phyloP scores from a whole-genome alignment of 2,797 vertebrate genomes.

The Microctenopoma stevenorrisi region DNA sequence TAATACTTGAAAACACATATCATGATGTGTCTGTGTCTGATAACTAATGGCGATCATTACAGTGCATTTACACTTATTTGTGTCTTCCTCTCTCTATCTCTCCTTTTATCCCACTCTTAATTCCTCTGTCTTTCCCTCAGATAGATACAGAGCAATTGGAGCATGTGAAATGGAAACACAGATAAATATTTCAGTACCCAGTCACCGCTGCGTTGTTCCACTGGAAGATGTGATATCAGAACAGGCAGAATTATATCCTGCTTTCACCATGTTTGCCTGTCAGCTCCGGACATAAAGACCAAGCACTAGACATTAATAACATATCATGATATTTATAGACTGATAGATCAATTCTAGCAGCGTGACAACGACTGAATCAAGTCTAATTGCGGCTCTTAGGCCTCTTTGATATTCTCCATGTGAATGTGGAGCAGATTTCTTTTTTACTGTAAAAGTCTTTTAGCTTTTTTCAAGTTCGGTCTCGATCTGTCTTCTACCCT shows the following conservation, averaged over 20 bases:
- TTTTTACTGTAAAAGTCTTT: neutral
- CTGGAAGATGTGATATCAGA: slow-evolving; percentile 9
- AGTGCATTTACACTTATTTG: neutral
- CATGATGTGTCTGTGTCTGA: too few species aligned
- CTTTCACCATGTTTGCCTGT: slow-evolving; percentile 19
- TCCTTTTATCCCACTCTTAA: neutral
- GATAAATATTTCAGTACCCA: slow-evolving; percentile 58
- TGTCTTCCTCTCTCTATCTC: neutral
- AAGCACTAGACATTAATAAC: too few species aligned
- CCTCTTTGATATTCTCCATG: neutral
- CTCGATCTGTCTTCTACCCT: neutral
- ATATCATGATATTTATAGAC: too few species aligned
- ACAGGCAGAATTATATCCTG: slow-evolving; percentile 13
- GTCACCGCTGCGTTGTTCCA: slow-evolving; percentile 16
- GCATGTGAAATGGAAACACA: slow-evolving; percentile 50
- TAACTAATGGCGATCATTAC: neutral
- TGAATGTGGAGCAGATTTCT: neutral
- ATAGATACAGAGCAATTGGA: slow-evolving; percentile 45
- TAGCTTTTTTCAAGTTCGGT: too few species aligned
- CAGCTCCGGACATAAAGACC: neutral
- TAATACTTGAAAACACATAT: neutral
- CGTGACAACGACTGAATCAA: too few species aligned
- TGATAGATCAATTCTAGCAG: too few species aligned
- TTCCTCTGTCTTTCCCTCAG: slow-evolving; percentile 8
- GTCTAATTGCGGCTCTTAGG: too few species aligned